phyloP scores from a whole-genome alignment of 2,113 vertebrate species.

The Plectropomus leopardus region DNA sequence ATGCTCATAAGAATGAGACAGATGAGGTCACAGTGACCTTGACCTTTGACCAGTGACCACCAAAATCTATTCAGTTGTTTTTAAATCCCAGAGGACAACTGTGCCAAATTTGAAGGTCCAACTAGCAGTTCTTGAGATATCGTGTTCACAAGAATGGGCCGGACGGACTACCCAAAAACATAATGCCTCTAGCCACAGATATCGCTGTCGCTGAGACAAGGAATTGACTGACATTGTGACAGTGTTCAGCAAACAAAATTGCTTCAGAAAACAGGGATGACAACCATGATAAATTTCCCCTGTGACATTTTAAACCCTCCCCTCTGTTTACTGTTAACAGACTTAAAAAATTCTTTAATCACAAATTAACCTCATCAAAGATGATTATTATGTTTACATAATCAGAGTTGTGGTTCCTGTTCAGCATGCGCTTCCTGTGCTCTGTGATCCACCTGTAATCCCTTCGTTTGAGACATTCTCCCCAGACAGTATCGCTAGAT shows the following conservation, averaged over 20 bases:
- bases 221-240: background rate
- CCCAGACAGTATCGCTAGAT: slow-evolving; percentile 11
- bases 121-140: too few species aligned
- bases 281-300: background rate
- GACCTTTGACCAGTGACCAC: too few species aligned
- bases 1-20: too few species aligned
- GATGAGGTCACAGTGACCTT: too few species aligned
- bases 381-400: slow-evolving; percentile 1
- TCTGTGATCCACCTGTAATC: slow-evolving; percentile 29
- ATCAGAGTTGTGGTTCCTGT: background rate
- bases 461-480: slow-evolving; percentile 20
- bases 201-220: too few species aligned
- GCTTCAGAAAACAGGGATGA: background rate
- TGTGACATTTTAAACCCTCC: background rate
- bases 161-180: too few species aligned
- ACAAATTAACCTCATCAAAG: slow-evolving; percentile 13
- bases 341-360: background rate
- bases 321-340: slow-evolving; percentile 1
- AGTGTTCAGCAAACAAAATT: background rate
- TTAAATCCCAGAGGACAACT: too few species aligned
- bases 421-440: slow-evolving; percentile 8
- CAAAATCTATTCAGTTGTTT: too few species aligned
- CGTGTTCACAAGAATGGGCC: too few species aligned
- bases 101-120: too few species aligned
- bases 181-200: too few species aligned